Conservation (phyloP, 2,888 invertebrate species). For the Melanotus villosus region DNA sequence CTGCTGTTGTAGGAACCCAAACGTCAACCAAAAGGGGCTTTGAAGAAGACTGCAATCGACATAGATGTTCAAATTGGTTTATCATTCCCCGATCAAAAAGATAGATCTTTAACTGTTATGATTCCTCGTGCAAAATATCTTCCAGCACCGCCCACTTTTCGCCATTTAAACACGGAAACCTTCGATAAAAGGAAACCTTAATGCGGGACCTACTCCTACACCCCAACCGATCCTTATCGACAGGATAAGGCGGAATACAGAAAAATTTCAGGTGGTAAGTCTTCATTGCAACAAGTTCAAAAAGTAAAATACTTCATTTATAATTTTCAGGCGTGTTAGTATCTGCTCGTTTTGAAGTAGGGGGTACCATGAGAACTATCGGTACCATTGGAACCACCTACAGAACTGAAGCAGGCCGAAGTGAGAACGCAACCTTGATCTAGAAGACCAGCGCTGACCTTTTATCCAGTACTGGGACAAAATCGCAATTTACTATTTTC, state of each 20-base stretch:
- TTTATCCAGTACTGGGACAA: constrained; percentile 64
- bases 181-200: constrained; percentile 70
- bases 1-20: constrained; percentile 53
- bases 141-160: constrained; percentile 73
- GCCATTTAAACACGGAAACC: constrained; percentile 59
- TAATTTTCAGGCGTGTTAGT: constrained; percentile 80
- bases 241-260: constrained; percentile 58
- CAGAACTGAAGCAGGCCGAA: constrained; percentile 68
- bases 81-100: constrained; percentile 71
- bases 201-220: constrained; percentile 74
- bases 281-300: too few relatives aligned
- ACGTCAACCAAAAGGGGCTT: constrained; percentile 61
- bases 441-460: constrained; percentile 67
- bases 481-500: constrained; percentile 75
- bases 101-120: constrained; percentile 86
- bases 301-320: too few relatives aligned
- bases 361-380: constrained; percentile 63
- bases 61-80: constrained; percentile 58
- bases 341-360: constrained; percentile 89
- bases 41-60: constrained; percentile 60
- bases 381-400: constrained; percentile 64
- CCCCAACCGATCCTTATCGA: constrained; percentile 65
- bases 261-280: constrained; percentile 69
- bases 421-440: constrained; percentile 67
- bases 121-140: constrained; percentile 89